A percentile compares a stretch with the other conserved stretches of the same genome.
phyloP scores from a whole-genome alignment of 2,888 invertebrate species.

The Drosophila rellima region DNA sequence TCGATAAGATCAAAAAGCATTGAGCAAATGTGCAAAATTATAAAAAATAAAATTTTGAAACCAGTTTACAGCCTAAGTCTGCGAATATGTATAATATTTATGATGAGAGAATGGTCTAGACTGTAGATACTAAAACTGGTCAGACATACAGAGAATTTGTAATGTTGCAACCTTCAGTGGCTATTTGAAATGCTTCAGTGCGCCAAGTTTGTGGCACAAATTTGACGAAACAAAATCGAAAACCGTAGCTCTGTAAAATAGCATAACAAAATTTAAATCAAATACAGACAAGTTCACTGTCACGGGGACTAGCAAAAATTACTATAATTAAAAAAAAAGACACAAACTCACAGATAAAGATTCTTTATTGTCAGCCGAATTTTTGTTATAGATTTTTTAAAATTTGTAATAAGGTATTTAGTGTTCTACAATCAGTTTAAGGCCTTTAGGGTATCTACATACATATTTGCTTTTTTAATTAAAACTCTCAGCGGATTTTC shows the following conservation, averaged over 20 bases:
- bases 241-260: constrained; percentile 28
- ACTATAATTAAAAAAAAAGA: constrained; percentile 4
- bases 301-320: constrained; percentile 32
- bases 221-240: constrained; percentile 53
- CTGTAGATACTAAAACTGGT: constrained; percentile 7
- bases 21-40: constrained; percentile 20
- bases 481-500: constrained; percentile 15
- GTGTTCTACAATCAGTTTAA: too few species aligned
- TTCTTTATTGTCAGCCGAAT: not conserved
- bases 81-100: not conserved
- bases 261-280: constrained; percentile 33
- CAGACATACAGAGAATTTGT: constrained; percentile 22
- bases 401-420: too few species aligned
- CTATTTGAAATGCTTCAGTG: constrained; percentile 43
- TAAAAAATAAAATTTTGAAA: constrained; percentile 3
- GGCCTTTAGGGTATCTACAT: too few species aligned
- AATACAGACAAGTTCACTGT: constrained; percentile 50
- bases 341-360: not conserved
- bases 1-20: constrained; percentile 13
- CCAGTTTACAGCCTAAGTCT: constrained; percentile 19
- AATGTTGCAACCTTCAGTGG: constrained; percentile 46
- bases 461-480: constrained; percentile 12
- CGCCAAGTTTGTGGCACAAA: constrained; percentile 58
- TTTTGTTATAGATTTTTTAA: not conserved
- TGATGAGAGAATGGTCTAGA: constrained; percentile 28